These are phyloP conservation scores for Magallana nippona DNA, from an alignment of 2,888 invertebrate species.

Conservation along the genomic window DNA sequence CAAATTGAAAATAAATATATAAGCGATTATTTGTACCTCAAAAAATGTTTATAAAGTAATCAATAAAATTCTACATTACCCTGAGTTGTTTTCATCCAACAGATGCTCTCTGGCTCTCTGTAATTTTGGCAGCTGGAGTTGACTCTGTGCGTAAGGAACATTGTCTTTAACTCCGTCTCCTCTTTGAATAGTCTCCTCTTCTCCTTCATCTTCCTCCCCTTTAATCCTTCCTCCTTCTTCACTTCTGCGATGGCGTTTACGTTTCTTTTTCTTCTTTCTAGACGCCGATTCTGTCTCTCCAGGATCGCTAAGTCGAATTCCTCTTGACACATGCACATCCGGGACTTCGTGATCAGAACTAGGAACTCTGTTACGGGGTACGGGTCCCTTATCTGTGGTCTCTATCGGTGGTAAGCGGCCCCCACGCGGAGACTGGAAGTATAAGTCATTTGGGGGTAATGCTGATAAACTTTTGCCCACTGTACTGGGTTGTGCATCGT, in stretches of 20 bases:
- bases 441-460: not conserved
- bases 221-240: too few relatives aligned
- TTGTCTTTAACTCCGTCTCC: not conserved
- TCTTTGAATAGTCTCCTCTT: conserved; percentile 7
- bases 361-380: not conserved
- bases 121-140: conserved; percentile 21
- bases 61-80: not conserved
- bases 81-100: conserved; percentile 14
- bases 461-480: conserved; percentile 20
- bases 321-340: not conserved
- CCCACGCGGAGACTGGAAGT: not conserved
- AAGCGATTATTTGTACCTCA: too few relatives aligned
- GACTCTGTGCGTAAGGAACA: not conserved
- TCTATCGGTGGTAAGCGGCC: conserved; percentile 37
- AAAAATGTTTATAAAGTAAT: not conserved
- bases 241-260: not conserved
- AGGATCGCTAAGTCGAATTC: not conserved
- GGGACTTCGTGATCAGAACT: not conserved
- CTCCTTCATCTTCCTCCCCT: not conserved
- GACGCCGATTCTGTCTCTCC: conserved; percentile 8
- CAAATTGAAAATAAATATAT: too few relatives aligned
- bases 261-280: conserved; percentile 40
- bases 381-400: not conserved
- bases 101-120: conserved; percentile 13
- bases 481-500: not conserved